Percentiles rank a stretch among this genome's conserved stretches.
phyloP scores from a whole-genome alignment of 2,888 invertebrate genomes.

The Hofmannophila pseudospretella region DNA sequence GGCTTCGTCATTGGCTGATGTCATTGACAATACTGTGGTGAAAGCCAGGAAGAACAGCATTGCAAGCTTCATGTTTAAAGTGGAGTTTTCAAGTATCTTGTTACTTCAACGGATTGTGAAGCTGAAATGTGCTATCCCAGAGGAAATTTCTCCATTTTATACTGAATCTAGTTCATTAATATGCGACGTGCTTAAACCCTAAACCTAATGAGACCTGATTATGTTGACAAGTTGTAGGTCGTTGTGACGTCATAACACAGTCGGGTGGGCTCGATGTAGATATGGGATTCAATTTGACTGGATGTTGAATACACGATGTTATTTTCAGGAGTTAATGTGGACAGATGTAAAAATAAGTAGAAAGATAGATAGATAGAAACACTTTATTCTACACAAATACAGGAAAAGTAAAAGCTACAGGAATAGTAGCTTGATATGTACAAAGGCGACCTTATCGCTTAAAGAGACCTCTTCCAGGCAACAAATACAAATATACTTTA shows the following conservation, averaged over 20 bases:
- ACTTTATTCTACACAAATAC: too few species aligned
- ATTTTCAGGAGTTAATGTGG: too few species aligned
- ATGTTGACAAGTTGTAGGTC: conserved; percentile 6
- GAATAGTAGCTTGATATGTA: too few species aligned
- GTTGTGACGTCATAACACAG: conserved; percentile 10
- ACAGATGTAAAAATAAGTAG: too few species aligned
- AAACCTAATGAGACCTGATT: conserved; percentile 21
- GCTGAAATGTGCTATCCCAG: conserved; percentile 7
- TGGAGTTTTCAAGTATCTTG: background rate
- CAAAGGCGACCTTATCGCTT: too few species aligned
- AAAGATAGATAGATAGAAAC: too few species aligned
- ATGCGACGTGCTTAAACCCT: conserved; percentile 14
- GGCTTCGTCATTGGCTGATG: background rate
- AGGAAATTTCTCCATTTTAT: conserved; percentile 16
- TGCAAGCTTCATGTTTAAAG: conserved; percentile 1
- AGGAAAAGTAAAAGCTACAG: too few species aligned
- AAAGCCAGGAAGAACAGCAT: background rate
- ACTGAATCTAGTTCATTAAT: conserved; percentile 19
- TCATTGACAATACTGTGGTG: background rate
- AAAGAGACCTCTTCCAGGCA: too few species aligned
- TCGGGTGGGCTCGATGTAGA: conserved; percentile 1
- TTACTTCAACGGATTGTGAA: background rate
- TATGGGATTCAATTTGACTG: background rate
- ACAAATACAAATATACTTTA: too few species aligned
- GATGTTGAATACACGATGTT: too few species aligned